Evolutionary conservation across 2,797 vertebrate genomes (phyloP).

Genomic region (Anguilla anguilla): DNA sequence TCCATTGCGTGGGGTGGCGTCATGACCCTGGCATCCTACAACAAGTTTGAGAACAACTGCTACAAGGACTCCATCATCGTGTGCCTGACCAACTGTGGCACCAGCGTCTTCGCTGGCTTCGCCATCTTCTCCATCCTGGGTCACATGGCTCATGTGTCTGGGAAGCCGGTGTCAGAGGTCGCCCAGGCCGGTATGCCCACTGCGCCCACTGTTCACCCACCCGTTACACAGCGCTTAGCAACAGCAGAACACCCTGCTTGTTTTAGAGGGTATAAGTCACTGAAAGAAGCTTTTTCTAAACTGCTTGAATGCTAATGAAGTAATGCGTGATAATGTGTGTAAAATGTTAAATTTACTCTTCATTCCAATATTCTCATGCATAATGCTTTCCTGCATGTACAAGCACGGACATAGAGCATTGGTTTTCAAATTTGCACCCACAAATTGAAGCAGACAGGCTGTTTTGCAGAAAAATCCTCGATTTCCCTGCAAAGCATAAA

Average conservation of each 20-base stretch:
- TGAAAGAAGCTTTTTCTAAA: neutral
- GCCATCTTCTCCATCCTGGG: slow-evolving; percentile 94
- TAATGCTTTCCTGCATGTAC: neutral
- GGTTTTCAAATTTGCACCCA: neutral
- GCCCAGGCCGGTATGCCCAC: slow-evolving; percentile 83
- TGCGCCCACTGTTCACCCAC: neutral
- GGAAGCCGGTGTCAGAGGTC: slow-evolving; percentile 80
- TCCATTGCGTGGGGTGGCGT: slow-evolving; percentile 88
- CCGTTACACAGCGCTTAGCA: too few relatives aligned
- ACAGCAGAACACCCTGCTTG: neutral
- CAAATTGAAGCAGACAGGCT: neutral
- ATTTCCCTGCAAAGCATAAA: neutral
- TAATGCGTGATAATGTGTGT: neutral
- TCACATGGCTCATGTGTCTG: slow-evolving; percentile 86
- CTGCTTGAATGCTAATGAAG: too few relatives aligned
- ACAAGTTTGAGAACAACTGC: slow-evolving; percentile 93
- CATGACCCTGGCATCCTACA: slow-evolving; percentile 90
- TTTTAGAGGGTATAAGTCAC: neutral
- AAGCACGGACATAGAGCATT: neutral
- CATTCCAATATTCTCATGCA: neutral
- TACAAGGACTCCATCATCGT: slow-evolving; percentile 85
- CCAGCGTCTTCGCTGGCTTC: slow-evolving; percentile 90
- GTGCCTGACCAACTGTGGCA: slow-evolving; percentile 83
- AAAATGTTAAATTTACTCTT: neutral
- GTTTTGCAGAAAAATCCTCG: neutral